phyloP scores from a whole-genome alignment of 2,113 vertebrate species.

The Panurus biarmicus region DNA sequence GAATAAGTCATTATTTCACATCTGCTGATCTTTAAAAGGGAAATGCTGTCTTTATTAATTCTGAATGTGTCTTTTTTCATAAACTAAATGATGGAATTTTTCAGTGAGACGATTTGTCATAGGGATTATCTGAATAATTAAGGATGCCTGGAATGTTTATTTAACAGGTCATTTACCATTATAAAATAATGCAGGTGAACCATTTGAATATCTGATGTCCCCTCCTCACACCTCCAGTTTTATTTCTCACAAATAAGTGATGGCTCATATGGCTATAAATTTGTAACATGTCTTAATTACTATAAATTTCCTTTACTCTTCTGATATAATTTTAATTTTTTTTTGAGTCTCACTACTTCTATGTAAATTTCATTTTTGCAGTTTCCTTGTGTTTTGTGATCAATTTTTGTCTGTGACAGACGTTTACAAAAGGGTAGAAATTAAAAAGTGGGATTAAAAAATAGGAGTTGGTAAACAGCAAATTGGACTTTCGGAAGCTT shows the following conservation, averaged over 20 bases:
- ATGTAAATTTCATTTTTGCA: background rate
- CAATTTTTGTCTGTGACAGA: background rate
- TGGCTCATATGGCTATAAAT: background rate
- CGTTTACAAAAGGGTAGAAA: background rate
- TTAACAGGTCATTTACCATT: conserved; percentile 42
- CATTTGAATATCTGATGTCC: background rate
- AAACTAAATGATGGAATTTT: background rate
- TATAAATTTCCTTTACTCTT: background rate
- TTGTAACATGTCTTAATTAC: background rate
- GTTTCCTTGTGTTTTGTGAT: background rate
- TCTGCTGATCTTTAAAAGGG: conserved; percentile 25
- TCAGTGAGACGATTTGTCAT: background rate
- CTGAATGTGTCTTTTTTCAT: background rate
- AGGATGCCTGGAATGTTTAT: conserved; percentile 4
- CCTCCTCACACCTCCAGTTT: background rate
- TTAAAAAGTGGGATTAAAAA: background rate
- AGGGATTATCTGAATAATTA: conserved; percentile 12
- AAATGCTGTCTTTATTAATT: conserved; percentile 13
- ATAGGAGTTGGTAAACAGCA: background rate
- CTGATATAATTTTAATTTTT: background rate
- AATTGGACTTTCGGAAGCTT: background rate
- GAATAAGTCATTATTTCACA: background rate
- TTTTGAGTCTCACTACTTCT: background rate
- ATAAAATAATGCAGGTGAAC: conserved; percentile 24
- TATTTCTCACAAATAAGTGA: background rate